Conservation (phyloP, 2,797 vertebrate genomes). For the Sphenodon punctatus region DNA sequence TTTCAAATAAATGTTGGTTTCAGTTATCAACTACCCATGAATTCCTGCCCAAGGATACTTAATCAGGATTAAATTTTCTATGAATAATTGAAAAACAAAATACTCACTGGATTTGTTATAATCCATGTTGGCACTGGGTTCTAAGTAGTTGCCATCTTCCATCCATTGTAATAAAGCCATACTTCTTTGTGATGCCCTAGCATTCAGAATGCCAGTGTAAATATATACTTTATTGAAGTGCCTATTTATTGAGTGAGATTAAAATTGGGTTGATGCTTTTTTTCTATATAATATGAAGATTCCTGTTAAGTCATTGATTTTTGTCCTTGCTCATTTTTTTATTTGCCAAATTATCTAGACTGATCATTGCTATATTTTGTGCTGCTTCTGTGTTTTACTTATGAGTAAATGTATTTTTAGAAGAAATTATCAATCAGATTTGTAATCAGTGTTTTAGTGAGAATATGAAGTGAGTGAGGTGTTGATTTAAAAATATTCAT, state of each 20-base stretch:
- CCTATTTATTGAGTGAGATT: constrained; percentile 63
- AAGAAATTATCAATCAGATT: not conserved
- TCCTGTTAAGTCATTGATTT: constrained; percentile 33
- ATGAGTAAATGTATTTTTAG: constrained; percentile 12
- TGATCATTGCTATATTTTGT: constrained; percentile 1
- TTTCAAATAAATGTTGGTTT: constrained; percentile 82
- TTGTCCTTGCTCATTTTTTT: constrained; percentile 7
- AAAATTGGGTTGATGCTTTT: constrained; percentile 26
- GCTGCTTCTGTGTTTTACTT: constrained; percentile 39
- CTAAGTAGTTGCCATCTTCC: constrained; percentile 80
- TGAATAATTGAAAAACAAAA: constrained; percentile 88
- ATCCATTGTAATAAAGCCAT: constrained; percentile 78
- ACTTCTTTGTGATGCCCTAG: constrained; percentile 60
- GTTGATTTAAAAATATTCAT: constrained; percentile 26
- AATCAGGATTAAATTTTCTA: constrained; percentile 87
- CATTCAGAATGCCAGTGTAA: constrained; percentile 61
- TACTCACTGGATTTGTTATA: constrained; percentile 83
- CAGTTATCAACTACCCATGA: constrained; percentile 81
- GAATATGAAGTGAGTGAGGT: not conserved
- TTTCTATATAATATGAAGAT: constrained; percentile 19
- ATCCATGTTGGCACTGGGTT: constrained; percentile 80
- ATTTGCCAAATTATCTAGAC: constrained; percentile 9
- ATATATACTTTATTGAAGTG: constrained; percentile 69
- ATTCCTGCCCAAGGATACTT: constrained; percentile 84
- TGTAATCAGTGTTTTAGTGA: constrained; percentile 14